Base-by-base conservation (phyloP, 2,113 vertebrate genomes). In the Notechis scutatus region DNA sequence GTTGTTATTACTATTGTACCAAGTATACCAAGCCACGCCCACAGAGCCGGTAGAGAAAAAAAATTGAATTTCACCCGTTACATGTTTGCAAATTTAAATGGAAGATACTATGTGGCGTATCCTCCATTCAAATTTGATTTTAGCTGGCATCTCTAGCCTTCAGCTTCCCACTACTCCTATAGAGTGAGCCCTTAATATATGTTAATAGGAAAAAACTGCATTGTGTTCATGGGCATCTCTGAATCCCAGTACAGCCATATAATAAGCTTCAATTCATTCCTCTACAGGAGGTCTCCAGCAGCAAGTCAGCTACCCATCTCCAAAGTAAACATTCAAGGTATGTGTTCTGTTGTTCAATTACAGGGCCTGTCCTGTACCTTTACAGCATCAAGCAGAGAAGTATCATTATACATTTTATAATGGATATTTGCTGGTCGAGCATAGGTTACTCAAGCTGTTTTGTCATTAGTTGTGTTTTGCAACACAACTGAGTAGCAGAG, bases 291-390 rank as follows among this genome's bases (percentile, higher is more conserved):
- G 95, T 99, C 99, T 92, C 99, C 99, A 64, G 98, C 98, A 61
- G 95, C 98, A 5, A 98, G 95, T 95, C 99, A 99, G 94, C 98
- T 99, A 1, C 95, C 98, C 26, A 94, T 98, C 91, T 97, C 98
- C 96, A 99, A 98, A 97, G 98, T 98, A 91, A 98, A 98, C 95
- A 97, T 98, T 92, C 98, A 98, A 98, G 99, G 99, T 99, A 97
- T 24, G 98, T 94, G 8, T 42, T 92, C 15, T 54, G 26, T 4
- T 9, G 54, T 50, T 87, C 24, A 24, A 29, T 88, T 88, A 64
- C 3, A 0, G 81, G 42, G 42, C n/a, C 21, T 47, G n/a, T 81
- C 69, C 34, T 81, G n/a, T 39, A 81, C 34, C 42, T 54, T 88
- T 88, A n/a, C 45, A 92, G 23, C 52, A 86, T 57, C 39, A 24